Conservation (phyloP, 2,797 vertebrate genomes). For the Paguma larvata region DNA sequence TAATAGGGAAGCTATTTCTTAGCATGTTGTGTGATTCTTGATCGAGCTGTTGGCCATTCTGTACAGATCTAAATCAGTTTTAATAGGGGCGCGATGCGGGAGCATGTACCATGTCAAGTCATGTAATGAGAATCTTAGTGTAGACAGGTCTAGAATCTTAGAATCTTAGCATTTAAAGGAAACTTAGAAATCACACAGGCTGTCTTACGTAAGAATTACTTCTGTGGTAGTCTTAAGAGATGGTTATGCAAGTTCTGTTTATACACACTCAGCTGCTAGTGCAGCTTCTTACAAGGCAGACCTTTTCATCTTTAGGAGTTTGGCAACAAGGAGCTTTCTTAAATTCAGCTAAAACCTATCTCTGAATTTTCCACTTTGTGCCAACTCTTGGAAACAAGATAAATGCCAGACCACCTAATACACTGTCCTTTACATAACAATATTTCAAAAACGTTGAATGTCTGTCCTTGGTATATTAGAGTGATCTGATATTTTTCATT, state of each 20-base stretch:
- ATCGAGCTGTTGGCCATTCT: background rate
- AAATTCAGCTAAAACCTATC: background rate
- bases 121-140: background rate
- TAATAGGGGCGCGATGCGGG: background rate
- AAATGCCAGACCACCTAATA: background rate
- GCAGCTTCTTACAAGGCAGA: background rate
- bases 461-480: background rate
- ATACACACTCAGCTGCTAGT: background rate
- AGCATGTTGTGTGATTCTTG: background rate
- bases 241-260: background rate
- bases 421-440: background rate
- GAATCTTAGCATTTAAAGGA: background rate
- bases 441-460: background rate
- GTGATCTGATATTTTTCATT: background rate
- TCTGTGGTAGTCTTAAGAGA: background rate
- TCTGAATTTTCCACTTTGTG: background rate
- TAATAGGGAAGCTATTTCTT: background rate
- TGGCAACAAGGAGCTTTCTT: background rate
- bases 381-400: background rate
- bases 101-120: background rate
- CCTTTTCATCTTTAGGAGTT: background rate
- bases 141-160: background rate
- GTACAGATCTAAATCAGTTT: background rate
- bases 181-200: background rate
- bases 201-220: background rate